Evolutionary conservation across 2,888 invertebrate genomes (phyloP), one percentile per base, ranked within the genome.

Genomic region (Liopterus haemorrhoidalis): DNA sequence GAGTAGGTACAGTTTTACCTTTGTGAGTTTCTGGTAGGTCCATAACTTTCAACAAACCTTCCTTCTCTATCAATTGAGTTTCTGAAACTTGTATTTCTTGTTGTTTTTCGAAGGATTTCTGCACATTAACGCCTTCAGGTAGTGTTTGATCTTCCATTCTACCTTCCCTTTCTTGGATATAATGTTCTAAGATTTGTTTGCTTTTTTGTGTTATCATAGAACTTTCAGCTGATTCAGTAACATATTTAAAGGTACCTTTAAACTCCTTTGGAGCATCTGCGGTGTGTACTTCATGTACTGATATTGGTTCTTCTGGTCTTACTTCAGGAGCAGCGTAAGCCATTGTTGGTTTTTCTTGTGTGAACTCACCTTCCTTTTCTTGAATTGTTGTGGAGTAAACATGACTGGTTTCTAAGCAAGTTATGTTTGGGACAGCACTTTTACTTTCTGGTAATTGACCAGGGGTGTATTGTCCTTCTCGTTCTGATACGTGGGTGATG

Each of bases 131-230:
- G 30, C 62, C 52, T 45, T 68, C 66, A 1, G 69, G 69, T 50
- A 60, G 58, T 21, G 57, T 57, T 27, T 57, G 47, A 18, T 67
- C 60, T 41, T 69, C 68, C 35, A 66, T 57, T 3, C 57, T 57
- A 1, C 57, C 65, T 67, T 86, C 86, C 54, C 77, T 77, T 56
- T 89, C 86, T 50, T 82, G 81, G 11, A 76, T 60, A 14, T 75
- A 57, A 2, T 78, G 75, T 54, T 76, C 70, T 6, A 75, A 73
- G 21, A 85, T 63, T 56, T 79, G 72, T 60, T 78, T 81, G 1
- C 83, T 81, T 62, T 76, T 78, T 15, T 74, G 69, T 4, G 81
- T 76, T 57, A 80, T 71, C 15, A 83, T 57, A 19, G 70, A 67
- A 45, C 74, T 59, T 5, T 58, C 65, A 28, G 74, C 71, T 46